These are phyloP conservation scores for Julus scanicus DNA, from an alignment of 2,888 invertebrate species.

Conservation along the genomic window DNA sequence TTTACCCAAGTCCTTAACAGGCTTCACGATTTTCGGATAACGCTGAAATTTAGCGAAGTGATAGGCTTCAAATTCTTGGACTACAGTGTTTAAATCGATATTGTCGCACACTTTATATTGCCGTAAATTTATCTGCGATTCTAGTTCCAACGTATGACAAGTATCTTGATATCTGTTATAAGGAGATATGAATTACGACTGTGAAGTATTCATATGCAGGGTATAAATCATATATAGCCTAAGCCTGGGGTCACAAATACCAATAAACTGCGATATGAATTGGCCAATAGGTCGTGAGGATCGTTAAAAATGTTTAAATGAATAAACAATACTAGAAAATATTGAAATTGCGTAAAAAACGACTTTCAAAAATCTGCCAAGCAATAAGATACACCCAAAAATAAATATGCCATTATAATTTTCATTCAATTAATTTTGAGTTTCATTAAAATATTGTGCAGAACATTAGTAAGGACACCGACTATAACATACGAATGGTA, in stretches of 20 bases:
- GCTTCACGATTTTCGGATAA: slow-evolving; percentile 81
- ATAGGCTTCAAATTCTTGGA: slow-evolving; percentile 89
- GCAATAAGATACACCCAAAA: too few relatives aligned
- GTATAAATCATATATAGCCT: not conserved
- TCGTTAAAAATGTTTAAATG: too few relatives aligned
- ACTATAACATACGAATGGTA: too few relatives aligned
- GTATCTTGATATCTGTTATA: slow-evolving; percentile 72
- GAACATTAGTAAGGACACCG: too few relatives aligned
- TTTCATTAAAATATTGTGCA: too few relatives aligned
- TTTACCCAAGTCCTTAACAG: slow-evolving; percentile 52
- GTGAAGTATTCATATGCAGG: not conserved
- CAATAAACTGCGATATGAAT: not conserved
- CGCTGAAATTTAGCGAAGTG: slow-evolving; percentile 87
- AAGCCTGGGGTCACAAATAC: not conserved
- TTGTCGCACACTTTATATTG: slow-evolving; percentile 88
- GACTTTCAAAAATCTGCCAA: too few relatives aligned
- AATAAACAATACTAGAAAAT: not conserved
- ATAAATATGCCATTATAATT: too few relatives aligned
- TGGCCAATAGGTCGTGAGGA: too few relatives aligned
- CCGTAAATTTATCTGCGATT: slow-evolving; percentile 76
- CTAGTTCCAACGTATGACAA: slow-evolving; percentile 75
- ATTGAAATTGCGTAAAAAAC: too few relatives aligned
- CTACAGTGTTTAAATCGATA: slow-evolving; percentile 85
- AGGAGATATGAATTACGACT: not conserved
- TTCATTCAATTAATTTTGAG: too few relatives aligned